Base-by-base conservation (phyloP, 37 sponge, comb jelly and placozoan genomes). In the Ephydatia muelleri region DNA sequence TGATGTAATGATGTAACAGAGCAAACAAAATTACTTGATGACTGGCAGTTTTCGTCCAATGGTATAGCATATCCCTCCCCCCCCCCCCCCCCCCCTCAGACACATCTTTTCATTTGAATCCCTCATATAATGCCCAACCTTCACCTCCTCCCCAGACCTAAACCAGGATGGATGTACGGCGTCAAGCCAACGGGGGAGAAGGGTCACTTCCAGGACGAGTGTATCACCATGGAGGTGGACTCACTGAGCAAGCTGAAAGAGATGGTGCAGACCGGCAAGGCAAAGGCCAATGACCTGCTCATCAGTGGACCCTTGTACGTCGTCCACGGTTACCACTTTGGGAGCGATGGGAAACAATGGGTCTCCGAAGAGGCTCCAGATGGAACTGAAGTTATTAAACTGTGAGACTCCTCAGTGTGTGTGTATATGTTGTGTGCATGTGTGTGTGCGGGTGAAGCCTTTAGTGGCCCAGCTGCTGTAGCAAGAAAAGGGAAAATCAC, bases 291-390 rank as follows among this genome's bases (percentile, higher is more conserved):
- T 0, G 31, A 85, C 23, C 13, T 85, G 8, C 0, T 22, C 27
- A 87, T 87, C 33, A 65, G 87, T 43, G 35, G 27, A 8, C 87
- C 87, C 23, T 76, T 77, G 12, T 25, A 76, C 33, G 77, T 87
- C n/a, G 77, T 70, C 22, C 87, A 87, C 40, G 40, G 26, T 47
- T 31, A 43, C n/a, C 87, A 87, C 48, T 72, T 36, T 38, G 76
- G 77, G 30, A 22, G 16, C 2, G 82, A 87, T 87, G 87, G 87
- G 4, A 81, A 21, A 19, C 74, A 81, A 25, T 87, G 87, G 87
- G 38, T 23, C 48, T 25, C 84, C 8, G 84, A 84, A 69, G n/a
- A 30, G 21, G 32, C 49, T 5, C 6, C 49, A 47, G 29, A 38
- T 5, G 49, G 72, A 23, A 31, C 22, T 11, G 22, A 11, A 12